Percentiles rank a stretch among this genome's conserved stretches.
These are phyloP conservation scores for Lucinisca nassula DNA, from an alignment of 2,888 invertebrate genomes.

Conservation along the genomic window DNA sequence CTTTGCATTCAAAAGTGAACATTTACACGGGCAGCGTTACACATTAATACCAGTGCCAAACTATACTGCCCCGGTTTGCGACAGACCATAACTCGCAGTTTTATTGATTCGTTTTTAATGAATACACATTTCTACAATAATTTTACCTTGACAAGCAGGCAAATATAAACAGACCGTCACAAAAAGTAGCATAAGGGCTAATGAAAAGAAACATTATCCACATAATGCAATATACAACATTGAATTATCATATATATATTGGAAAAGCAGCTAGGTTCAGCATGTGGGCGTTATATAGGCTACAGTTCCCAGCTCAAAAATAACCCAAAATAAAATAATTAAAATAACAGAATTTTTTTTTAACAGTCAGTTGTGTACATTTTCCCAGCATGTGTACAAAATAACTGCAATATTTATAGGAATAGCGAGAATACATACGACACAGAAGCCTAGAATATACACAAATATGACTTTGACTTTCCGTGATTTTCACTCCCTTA, in stretches of 20 bases:
- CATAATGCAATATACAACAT: too few relatives aligned
- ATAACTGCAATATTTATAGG: not conserved
- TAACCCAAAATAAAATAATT: not conserved
- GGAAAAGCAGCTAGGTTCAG: too few relatives aligned
- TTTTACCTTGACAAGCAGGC: not conserved
- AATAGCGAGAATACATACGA: not conserved
- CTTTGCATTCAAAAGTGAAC: too few relatives aligned
- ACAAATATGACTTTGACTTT: not conserved
- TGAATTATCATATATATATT: too few relatives aligned
- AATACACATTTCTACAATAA: not conserved
- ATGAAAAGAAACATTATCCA: not conserved
- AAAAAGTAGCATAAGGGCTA: not conserved
- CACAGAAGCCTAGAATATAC: not conserved
- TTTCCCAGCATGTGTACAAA: not conserved
- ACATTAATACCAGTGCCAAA: too few relatives aligned
- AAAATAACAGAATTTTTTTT: not conserved
- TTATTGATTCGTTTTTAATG: conserved; percentile 14
- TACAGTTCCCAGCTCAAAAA: not conserved
- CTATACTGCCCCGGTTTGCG: not conserved
- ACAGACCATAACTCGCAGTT: not conserved
- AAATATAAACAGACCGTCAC: not conserved
- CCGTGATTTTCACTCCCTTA: conserved; percentile 55
- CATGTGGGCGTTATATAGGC: not conserved
- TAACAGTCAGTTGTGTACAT: too few relatives aligned
- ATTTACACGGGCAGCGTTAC: too few relatives aligned